Evolutionary conservation across 2,797 vertebrate genomes (phyloP).

Genomic region (Myotis planiceps): DNA sequence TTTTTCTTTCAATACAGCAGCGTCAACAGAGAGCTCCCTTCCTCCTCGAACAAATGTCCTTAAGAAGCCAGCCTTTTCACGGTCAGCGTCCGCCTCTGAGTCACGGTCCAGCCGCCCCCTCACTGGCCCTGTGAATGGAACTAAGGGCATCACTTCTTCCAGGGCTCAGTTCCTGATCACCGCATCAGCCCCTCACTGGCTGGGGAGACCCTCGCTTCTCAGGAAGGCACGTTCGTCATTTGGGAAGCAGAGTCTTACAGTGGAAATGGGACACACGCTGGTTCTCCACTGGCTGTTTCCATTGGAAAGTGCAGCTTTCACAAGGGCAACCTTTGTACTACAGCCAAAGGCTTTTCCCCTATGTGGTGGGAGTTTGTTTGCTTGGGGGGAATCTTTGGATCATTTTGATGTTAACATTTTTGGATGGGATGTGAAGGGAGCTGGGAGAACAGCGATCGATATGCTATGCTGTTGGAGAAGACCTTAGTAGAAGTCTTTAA

Average conservation of each 20-base stretch:
- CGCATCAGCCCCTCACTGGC: constrained; percentile 74
- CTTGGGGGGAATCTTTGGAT: neutral
- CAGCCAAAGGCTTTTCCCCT: neutral
- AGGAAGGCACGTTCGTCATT: constrained; percentile 74
- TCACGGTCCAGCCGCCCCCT: neutral
- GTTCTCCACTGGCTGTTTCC: neutral
- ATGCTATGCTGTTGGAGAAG: neutral
- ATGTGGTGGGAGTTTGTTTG: too few species aligned
- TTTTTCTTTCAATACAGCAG: constrained; percentile 31
- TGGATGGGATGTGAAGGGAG: neutral
- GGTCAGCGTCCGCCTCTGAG: constrained; percentile 26
- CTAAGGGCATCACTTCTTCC: constrained; percentile 64
- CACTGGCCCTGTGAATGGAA: neutral
- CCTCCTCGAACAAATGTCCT: constrained; percentile 8
- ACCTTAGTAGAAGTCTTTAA: neutral
- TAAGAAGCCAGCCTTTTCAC: constrained; percentile 17
- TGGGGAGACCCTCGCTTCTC: constrained; percentile 83
- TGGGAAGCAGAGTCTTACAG: constrained; percentile 69
- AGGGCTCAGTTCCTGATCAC: constrained; percentile 80
- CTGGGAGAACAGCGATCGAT: neutral
- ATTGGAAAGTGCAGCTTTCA: neutral
- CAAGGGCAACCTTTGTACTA: neutral
- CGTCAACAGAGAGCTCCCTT: neutral
- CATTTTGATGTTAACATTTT: neutral
- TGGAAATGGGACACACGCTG: neutral